Base-by-base conservation (phyloP, 2,113 vertebrate species). In the Pomatostomus ruficeps region DNA sequence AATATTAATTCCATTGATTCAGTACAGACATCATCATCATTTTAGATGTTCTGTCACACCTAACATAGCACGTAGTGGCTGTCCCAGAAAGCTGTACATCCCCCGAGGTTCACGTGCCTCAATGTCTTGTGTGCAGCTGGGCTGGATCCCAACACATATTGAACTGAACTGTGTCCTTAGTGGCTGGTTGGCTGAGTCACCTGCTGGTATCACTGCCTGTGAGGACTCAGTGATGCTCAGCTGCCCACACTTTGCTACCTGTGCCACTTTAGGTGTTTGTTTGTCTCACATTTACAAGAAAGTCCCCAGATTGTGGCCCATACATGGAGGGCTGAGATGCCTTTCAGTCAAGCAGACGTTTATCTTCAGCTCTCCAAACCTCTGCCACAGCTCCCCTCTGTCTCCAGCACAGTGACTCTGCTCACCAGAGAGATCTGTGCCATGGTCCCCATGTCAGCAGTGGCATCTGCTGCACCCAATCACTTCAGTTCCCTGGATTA, bases 361-460 rank as follows among this genome's bases (percentile, higher is more conserved):
- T 61, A 9, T 36, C 11, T 52, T 74, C 36, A 55, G 5, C 25
- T 38, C 45, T 51, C 42, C 1, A 0, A 85, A 33, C 14, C 5
- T 65, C 61, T 63, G 14, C 21, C 18, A n/a, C 8, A 21, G 9
- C 33, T 68, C 26, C 33, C 24, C n/a, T 14, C 49, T 61, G n/a
- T 33, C n/a, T 61, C 26, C 28, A 15, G 8, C 24, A 61, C 0
- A 0, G 1, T 9, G 16, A 52, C 5, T 10, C 23, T 2, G 1
- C 59, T 57, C 54, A 52, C 19, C 2, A 6, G 59, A 68, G 23
- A 18, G 23, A 2, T 43, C 33, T 81, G 31, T 66, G 20, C 54
- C 7, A 2, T 7, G 16, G 26, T 61, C 6, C 20, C 7, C 14
- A 4, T 19, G 23, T 31, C 82, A 88, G 33, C n/a, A 52, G 86